Conservation (phyloP, 2,797 vertebrate species). For the Emys orbicularis region DNA sequence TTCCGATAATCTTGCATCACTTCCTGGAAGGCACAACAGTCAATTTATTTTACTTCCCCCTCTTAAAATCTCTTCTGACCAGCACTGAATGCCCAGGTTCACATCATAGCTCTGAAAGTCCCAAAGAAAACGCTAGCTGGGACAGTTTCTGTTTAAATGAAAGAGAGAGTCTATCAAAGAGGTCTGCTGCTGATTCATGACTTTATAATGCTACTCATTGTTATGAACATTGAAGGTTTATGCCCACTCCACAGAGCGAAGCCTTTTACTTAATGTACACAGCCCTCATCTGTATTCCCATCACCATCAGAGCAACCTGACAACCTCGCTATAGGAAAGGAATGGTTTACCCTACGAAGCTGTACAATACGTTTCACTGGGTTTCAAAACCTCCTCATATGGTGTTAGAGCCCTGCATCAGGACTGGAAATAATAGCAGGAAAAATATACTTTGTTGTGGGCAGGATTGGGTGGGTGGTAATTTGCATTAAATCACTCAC, state of each 20-base stretch:
- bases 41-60: neutral
- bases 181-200: neutral
- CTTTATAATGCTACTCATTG: constrained; percentile 22
- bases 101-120: constrained; percentile 66
- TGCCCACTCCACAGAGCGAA: constrained; percentile 58
- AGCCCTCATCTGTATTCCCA: constrained; percentile 48
- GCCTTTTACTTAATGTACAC: constrained; percentile 33
- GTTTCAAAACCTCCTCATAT: constrained; percentile 34
- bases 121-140: constrained; percentile 74
- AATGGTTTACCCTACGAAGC: neutral
- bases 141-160: constrained; percentile 54
- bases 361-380: neutral
- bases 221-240: neutral
- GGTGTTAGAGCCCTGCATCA: neutral
- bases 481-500: neutral
- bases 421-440: neutral
- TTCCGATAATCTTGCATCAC: constrained; percentile 92
- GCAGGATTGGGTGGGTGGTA: neutral
- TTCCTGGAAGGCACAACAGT: constrained; percentile 73
- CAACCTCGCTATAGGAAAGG: constrained; percentile 50
- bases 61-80: constrained; percentile 35
- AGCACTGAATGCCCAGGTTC: constrained; percentile 66
- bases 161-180: neutral
- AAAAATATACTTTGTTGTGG: neutral
- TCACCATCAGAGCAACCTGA: constrained; percentile 50